phyloP scores from a whole-genome alignment of 2,888 invertebrate genomes.

The Lypha dubia region DNA sequence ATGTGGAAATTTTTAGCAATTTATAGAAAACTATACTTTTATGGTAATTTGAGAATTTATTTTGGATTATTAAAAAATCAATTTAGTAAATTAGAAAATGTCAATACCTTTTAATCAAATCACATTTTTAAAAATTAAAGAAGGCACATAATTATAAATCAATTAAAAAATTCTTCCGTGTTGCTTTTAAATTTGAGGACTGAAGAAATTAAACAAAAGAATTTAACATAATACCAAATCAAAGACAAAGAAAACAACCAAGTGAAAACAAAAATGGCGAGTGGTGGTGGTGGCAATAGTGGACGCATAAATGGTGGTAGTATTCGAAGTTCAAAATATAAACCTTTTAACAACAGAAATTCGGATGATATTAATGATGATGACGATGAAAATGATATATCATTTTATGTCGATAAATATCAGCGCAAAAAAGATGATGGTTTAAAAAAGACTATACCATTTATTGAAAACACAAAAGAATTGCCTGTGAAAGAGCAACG shows the following conservation, averaged over 20 bases:
- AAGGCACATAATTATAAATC: slow-evolving; percentile 32
- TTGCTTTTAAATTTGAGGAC: slow-evolving; percentile 9
- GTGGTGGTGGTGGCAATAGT: slow-evolving; percentile 64
- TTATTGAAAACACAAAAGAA: neutral
- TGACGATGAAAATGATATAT: slow-evolving; percentile 48
- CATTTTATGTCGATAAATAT: slow-evolving; percentile 73
- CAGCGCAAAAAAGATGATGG: slow-evolving; percentile 70
- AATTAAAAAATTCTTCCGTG: slow-evolving; percentile 49
- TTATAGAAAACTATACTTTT: slow-evolving; percentile 16
- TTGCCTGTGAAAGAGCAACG: slow-evolving; percentile 21
- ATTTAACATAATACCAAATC: neutral
- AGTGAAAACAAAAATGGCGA: slow-evolving; percentile 75
- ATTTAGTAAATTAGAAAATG: neutral
- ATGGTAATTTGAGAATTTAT: neutral
- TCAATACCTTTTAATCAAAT: slow-evolving; percentile 5
- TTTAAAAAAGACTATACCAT: slow-evolving; percentile 49
- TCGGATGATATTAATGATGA: slow-evolving; percentile 57
- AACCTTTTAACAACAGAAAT: slow-evolving; percentile 48
- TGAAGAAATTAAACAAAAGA: slow-evolving; percentile 16
- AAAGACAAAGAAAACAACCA: slow-evolving; percentile 35
- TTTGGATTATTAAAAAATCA: neutral
- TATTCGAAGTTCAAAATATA: slow-evolving; percentile 38
- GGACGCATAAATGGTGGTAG: slow-evolving; percentile 59
- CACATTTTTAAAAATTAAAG: slow-evolving; percentile 11
- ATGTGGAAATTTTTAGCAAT: slow-evolving; percentile 66